Base-by-base conservation (phyloP, 2,888 invertebrate genomes). In the Gymnocheta viridis region DNA sequence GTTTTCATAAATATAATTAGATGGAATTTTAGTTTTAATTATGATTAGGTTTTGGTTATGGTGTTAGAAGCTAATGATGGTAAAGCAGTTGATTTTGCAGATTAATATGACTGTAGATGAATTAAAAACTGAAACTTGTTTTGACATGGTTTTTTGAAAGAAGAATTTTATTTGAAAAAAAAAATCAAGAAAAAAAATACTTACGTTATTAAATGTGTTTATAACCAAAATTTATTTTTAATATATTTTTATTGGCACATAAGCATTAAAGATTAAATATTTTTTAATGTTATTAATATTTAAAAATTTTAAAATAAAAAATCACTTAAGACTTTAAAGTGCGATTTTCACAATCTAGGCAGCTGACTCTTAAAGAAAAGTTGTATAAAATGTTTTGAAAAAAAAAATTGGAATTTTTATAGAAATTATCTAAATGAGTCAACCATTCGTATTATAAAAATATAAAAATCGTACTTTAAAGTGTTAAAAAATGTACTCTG, bases 1-100 rank as follows among this genome's bases (percentile, higher is more conserved):
- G 60, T 49, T 70, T 78, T 64, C n/a, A 66, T 79, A 80, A 79
- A 84, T 82, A 84, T 85, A 85, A 85, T 85, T 85, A 84, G 84
- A 66, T 84, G 80, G 80, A 81, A 81, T 84, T 81, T 84, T 44
- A 72, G 72, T 81, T 84, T 83, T 84, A 84, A 84, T 84, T 84
- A 84, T 81, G 80, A 81, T 81, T 81, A 77, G 80, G 77, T 80
- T 67, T 67, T 72, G 58, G 72, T 67, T 73, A 77, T 47, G 67
- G 66, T 67, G 32, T 38, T 56, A n/a, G 41, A 41, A 29, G 54
- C 24, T 67, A 41, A 69, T 24, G 44, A 49, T 51, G 51, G 1
- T 44, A 12, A 56, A 5, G 22, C 17, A 51, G 51, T 27, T 54
- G 32, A 19, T 56, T 29, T 58, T 24, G 22, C 60, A 60, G 35